Evolutionary conservation across 2,113 vertebrate species (phyloP).

Genomic region (Hucho hucho): DNA sequence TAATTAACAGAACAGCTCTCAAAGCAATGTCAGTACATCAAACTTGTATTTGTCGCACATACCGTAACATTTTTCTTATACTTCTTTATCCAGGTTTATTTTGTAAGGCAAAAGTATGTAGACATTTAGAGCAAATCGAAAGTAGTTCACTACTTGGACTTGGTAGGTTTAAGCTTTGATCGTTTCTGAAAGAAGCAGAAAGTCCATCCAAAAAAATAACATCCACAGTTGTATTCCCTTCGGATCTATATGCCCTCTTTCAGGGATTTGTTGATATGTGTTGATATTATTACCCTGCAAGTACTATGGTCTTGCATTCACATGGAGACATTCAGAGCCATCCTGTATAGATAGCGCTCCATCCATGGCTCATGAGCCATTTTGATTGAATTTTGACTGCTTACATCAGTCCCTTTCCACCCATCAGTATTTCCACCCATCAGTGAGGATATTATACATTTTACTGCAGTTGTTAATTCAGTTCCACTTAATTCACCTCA

Average conservation of each 20-base stretch:
- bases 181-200: too few relatives aligned
- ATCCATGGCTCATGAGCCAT: neutral
- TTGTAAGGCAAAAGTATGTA: too few relatives aligned
- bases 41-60: neutral
- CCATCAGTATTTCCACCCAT: neutral
- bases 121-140: too few relatives aligned
- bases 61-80: neutral
- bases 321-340: too few relatives aligned
- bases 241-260: neutral
- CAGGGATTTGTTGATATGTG: neutral
- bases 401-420: neutral
- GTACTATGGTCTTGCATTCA: too few relatives aligned
- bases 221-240: neutral
- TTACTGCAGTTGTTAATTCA: neutral
- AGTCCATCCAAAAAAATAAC: neutral
- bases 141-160: too few relatives aligned
- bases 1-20: neutral
- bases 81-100: neutral
- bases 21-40: too few relatives aligned
- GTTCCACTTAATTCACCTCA: constrained; percentile 37
- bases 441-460: neutral
- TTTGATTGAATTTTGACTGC: neutral
- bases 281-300: neutral
- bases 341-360: too few relatives aligned
- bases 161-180: too few relatives aligned